Evolutionary conservation across 2,113 vertebrate species (phyloP).

Genomic region (Corvus hawaiiensis): DNA sequence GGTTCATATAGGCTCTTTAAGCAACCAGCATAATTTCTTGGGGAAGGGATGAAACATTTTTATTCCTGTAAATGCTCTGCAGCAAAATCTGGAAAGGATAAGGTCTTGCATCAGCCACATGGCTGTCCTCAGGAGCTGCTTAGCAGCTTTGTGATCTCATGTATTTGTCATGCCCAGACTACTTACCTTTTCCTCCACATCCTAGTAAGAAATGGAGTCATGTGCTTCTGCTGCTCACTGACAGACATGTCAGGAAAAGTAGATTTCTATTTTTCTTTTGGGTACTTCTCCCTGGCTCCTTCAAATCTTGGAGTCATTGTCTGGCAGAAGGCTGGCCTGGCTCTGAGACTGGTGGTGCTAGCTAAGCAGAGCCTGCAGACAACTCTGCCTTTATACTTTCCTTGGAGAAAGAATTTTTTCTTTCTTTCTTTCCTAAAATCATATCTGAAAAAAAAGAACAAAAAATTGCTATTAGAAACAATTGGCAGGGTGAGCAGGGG

Average conservation of each 20-base stretch:
- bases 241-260: not conserved
- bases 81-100: not conserved
- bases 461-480: not conserved
- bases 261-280: not conserved
- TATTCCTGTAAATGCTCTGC: accelerated
- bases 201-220: not conserved
- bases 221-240: not conserved
- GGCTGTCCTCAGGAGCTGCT: not conserved
- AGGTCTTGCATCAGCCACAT: not conserved
- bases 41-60: not conserved
- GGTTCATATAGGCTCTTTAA: not conserved
- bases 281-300: not conserved
- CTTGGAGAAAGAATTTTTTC: not conserved
- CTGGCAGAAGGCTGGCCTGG: not conserved
- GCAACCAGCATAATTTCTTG: not conserved
- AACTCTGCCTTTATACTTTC: not conserved
- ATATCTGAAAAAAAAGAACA: not conserved
- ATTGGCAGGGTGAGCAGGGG: accelerated
- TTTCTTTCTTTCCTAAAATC: not conserved
- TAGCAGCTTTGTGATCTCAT: not conserved
- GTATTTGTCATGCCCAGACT: not conserved
- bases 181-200: not conserved
- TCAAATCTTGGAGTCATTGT: not conserved
- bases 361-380: not conserved
- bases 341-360: not conserved